These are phyloP conservation scores for Calyptommatus sinebrachiatus DNA, from an alignment of 2,113 vertebrate species.

Conservation along the genomic window DNA sequence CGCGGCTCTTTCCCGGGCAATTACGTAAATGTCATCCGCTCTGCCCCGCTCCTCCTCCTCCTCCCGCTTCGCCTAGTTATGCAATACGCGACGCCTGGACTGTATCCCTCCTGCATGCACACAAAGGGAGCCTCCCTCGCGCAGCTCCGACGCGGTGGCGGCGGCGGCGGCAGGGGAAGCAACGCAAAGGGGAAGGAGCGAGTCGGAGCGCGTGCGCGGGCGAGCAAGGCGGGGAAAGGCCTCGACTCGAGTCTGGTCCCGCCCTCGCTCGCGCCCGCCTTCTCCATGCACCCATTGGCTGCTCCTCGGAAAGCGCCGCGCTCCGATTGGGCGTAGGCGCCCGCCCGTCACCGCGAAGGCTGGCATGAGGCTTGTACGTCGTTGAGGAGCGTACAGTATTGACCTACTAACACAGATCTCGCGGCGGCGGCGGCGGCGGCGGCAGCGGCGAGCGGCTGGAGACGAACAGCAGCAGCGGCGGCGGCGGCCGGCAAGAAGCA, in stretches of 20 bases:
- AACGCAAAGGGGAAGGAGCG: background rate
- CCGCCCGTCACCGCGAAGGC: slow-evolving; percentile 64
- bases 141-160: background rate
- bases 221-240: too few species aligned
- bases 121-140: too few species aligned
- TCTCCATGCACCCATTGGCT: slow-evolving; percentile 51
- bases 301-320: slow-evolving; percentile 19
- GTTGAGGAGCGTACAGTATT: slow-evolving; percentile 62
- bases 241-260: slow-evolving; percentile 26
- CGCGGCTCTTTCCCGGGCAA: slow-evolving; percentile 20
- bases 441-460: background rate
- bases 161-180: background rate
- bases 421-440: slow-evolving; percentile 60
- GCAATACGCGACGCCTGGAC: slow-evolving; percentile 48
- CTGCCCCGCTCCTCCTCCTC: background rate
- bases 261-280: slow-evolving; percentile 35
- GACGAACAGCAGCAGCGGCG: background rate
- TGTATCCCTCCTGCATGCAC: slow-evolving; percentile 43
- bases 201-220: background rate
- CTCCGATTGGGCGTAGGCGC: slow-evolving; percentile 55
- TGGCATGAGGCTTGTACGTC: slow-evolving; percentile 66
- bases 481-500: too few species aligned
- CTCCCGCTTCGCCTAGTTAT: slow-evolving; percentile 35
- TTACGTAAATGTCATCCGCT: slow-evolving; percentile 47
- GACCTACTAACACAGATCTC: slow-evolving; percentile 98